Evolutionary conservation across 2,113 vertebrate genomes (phyloP).

Genomic region (Fulmarus glacialis): DNA sequence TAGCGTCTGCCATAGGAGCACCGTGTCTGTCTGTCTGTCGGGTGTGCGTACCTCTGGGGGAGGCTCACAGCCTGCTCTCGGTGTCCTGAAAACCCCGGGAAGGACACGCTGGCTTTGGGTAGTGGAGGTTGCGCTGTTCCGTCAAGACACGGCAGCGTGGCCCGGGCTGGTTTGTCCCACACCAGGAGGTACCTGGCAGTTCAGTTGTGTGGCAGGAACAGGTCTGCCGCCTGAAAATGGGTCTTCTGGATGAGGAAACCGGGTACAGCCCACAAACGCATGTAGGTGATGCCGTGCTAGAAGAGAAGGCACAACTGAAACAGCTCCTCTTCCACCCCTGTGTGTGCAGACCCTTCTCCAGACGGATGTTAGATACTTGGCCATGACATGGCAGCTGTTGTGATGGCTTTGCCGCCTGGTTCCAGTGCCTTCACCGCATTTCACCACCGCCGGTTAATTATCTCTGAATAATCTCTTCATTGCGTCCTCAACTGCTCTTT

Average conservation of each 20-base stretch:
- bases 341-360: too few relatives aligned
- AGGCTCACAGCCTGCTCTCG: not conserved
- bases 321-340: not conserved
- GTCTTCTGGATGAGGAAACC: not conserved
- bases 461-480: not conserved
- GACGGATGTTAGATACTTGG: rapidly evolving
- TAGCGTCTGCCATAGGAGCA: not conserved
- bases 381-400: rapidly evolving
- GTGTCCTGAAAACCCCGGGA: not conserved
- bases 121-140: not conserved
- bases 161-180: not conserved
- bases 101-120: not conserved
- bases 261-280: too few relatives aligned
- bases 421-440: rapidly evolving
- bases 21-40: not conserved
- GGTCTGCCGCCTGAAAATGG: rapidly evolving
- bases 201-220: rapidly evolving
- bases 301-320: not conserved
- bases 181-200: not conserved
- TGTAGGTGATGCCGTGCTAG: not conserved
- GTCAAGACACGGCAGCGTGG: rapidly evolving
- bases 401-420: not conserved
- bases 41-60: too few relatives aligned
- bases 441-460: rapidly evolving
- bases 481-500: not conserved